A percentile compares a stretch with the other conserved stretches of the same genome.
Evolutionary conservation across 2,113 vertebrate genomes (phyloP).

Genomic region (Piaya cayana): DNA sequence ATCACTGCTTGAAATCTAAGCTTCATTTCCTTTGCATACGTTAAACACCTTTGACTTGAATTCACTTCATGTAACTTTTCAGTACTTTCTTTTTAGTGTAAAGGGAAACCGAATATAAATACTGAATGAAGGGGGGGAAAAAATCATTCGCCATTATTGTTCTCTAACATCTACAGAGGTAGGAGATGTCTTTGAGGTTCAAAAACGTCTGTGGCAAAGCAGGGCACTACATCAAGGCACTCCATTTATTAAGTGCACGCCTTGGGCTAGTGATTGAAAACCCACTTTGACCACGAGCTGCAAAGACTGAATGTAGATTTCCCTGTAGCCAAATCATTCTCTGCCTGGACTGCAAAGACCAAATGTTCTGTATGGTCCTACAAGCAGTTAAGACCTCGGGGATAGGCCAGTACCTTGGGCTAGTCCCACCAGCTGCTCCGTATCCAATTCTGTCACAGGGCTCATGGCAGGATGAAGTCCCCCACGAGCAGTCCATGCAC

Average conservation of each 20-base stretch:
- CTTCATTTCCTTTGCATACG: constrained; percentile 73
- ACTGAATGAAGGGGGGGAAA: constrained; percentile 56
- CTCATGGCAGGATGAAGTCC: rapidly evolving
- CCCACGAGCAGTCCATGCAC: rapidly evolving
- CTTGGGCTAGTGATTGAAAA: constrained; percentile 63
- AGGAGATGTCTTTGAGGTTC: constrained; percentile 67
- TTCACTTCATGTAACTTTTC: constrained; percentile 73
- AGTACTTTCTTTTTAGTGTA: constrained; percentile 68
- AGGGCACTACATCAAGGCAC: constrained; percentile 68
- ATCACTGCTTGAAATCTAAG: constrained; percentile 75
- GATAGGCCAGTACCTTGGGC: background rate
- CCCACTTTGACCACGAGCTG: constrained; percentile 42
- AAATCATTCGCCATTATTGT: constrained; percentile 65
- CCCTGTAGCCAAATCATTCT: background rate
- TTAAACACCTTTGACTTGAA: constrained; percentile 74
- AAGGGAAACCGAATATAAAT: constrained; percentile 70
- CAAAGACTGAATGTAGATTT: constrained; percentile 35
- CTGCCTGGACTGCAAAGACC: background rate
- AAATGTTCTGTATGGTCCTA: background rate
- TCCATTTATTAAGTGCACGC: constrained; percentile 43
- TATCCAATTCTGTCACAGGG: background rate
- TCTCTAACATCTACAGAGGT: constrained; percentile 64
- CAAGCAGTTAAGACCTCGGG: background rate
- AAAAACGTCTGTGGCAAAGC: constrained; percentile 54
- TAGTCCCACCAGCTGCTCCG: background rate